A percentile compares a stretch with the other conserved stretches of the same genome.
Evolutionary conservation across 1,140 invertebrate species (phyloP).

Genomic region (Hormaphis cornu): DNA sequence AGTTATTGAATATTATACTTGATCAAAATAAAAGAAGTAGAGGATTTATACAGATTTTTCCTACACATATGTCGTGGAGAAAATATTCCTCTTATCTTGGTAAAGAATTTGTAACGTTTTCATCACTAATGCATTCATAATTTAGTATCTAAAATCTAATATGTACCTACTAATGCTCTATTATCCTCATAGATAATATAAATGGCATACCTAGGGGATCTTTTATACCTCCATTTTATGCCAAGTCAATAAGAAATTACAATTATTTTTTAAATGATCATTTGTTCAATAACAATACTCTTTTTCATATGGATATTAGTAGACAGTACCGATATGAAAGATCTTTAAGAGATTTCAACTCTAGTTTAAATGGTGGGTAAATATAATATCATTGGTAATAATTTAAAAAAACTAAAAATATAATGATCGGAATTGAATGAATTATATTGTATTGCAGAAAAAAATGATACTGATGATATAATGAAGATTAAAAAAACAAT

Average conservation of each 20-base stretch:
- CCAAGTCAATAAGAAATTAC: slow-evolving; percentile 11
- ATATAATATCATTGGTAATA: no score
- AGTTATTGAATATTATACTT: slow-evolving; percentile 63
- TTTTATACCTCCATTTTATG: slow-evolving; percentile 12
- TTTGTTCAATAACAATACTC: background rate
- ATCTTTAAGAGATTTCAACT: background rate
- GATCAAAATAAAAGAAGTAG: slow-evolving; percentile 76
- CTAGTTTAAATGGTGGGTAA: background rate
- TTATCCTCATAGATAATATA: background rate
- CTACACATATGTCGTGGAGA: slow-evolving; percentile 75
- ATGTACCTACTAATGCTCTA: slow-evolving; percentile 16
- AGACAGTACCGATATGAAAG: slow-evolving; percentile 17
- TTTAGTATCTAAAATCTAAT: no score
- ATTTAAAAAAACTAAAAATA: no score
- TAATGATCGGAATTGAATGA: no score
- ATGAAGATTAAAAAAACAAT: slow-evolving; percentile 38
- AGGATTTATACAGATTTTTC: slow-evolving; percentile 87
- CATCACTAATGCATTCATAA: no score
- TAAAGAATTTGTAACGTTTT: slow-evolving; percentile 41
- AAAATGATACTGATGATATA: background rate
- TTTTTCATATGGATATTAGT: background rate
- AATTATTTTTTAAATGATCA: background rate
- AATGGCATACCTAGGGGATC: slow-evolving; percentile 12
- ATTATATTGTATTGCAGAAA: background rate
- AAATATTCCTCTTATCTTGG: slow-evolving; percentile 64